phyloP scores from a whole-genome alignment of 2,888 invertebrate genomes.

The Sipunculus nudus region DNA sequence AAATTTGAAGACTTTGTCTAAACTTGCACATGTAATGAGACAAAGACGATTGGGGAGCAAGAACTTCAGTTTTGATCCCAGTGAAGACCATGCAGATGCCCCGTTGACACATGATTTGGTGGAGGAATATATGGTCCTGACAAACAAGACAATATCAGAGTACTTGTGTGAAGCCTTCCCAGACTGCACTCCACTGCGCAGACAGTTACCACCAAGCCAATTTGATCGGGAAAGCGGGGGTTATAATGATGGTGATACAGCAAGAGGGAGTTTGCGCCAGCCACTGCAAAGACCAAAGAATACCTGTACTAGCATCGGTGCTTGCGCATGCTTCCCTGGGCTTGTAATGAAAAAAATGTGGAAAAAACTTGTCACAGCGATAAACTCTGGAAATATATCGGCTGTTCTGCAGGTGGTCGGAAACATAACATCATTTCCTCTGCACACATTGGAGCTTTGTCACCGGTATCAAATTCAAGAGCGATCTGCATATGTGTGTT shows the following conservation, averaged over 20 bases:
- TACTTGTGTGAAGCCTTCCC: neutral
- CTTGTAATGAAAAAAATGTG: too few species aligned
- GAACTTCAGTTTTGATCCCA: too few species aligned
- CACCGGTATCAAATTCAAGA: conserved; percentile 24
- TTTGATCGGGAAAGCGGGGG: conserved; percentile 1
- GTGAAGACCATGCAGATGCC: neutral
- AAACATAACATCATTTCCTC: neutral
- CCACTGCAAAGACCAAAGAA: too few species aligned
- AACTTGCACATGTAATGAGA: too few species aligned
- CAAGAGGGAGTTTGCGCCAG: neutral
- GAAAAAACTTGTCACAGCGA: too few species aligned
- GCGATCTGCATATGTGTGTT: conserved; percentile 60
- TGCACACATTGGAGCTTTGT: neutral
- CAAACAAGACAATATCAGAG: conserved; percentile 8
- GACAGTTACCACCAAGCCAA: conserved; percentile 3
- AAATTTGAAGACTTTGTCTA: too few species aligned
- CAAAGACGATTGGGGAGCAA: too few species aligned
- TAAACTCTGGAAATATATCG: too few species aligned
- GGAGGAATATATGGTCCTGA: conserved; percentile 16
- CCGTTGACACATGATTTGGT: conserved; percentile 11
- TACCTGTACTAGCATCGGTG: too few species aligned
- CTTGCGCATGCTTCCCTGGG: neutral
- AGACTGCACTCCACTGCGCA: neutral
- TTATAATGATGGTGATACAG: too few species aligned
- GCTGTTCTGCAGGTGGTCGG: too few species aligned